Conservation (phyloP, 2,797 vertebrate genomes). For the Rousettus madagascariensis region DNA sequence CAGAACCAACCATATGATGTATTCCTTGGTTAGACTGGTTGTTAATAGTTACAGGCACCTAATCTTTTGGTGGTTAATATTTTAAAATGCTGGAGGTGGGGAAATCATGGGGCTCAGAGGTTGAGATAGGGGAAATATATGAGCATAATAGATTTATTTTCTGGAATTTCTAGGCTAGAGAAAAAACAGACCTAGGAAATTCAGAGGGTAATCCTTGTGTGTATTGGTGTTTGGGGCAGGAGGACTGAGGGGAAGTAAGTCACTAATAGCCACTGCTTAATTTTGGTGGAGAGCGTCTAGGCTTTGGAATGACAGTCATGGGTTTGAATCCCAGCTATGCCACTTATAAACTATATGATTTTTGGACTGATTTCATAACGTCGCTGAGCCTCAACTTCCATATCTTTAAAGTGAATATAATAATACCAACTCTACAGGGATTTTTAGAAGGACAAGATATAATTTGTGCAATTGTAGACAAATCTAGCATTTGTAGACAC, state of each 20-base stretch:
- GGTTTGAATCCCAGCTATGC: neutral
- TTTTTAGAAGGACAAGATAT: neutral
- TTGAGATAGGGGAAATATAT: neutral
- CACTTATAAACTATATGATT: neutral
- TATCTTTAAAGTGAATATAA: neutral
- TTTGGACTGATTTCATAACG: neutral
- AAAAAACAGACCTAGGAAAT: neutral
- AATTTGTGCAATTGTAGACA: neutral
- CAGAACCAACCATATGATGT: neutral
- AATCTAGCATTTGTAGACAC: neutral
- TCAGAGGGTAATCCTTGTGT: neutral
- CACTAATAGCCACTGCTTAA: neutral
- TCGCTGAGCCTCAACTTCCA: neutral
- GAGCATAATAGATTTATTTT: neutral
- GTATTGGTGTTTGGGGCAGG: neutral
- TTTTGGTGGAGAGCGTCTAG: neutral
- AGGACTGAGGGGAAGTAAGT: neutral
- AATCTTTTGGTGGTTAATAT: neutral
- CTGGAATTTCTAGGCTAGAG: neutral
- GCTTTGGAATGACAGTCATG: neutral
- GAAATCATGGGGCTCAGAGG: neutral
- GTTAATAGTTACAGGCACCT: neutral
- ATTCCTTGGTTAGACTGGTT: neutral
- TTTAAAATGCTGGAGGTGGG: neutral
- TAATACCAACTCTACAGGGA: neutral